phyloP scores from a whole-genome alignment of 2,797 vertebrate species.

The Intellagama lesueurii region DNA sequence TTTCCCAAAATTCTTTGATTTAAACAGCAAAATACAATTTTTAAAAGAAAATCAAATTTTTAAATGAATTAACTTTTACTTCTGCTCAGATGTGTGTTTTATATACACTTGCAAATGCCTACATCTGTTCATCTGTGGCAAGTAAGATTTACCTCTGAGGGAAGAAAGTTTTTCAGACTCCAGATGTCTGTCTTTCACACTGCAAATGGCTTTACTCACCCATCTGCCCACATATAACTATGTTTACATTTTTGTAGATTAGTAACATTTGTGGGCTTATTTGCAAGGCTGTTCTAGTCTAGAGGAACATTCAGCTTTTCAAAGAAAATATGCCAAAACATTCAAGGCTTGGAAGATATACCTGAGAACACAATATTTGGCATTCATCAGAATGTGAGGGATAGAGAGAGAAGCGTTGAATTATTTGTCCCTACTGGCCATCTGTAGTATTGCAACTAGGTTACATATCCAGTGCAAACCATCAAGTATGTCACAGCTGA shows the following conservation, averaged over 20 bases:
- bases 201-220: background rate
- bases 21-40: background rate
- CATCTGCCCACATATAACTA: background rate
- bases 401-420: background rate
- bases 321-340: background rate
- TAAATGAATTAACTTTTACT: background rate
- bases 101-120: background rate
- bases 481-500: constrained; percentile 38
- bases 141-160: background rate
- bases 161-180: background rate
- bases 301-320: background rate
- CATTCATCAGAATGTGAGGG: no score
- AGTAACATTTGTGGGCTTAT: background rate
- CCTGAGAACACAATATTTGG: constrained; percentile 3
- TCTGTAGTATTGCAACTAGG: background rate
- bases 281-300: background rate
- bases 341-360: background rate
- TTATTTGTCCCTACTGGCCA: background rate
- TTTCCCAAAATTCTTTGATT: background rate
- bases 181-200: background rate
- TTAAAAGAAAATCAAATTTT: background rate
- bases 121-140: background rate
- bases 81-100: background rate
- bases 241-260: background rate
- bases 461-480: constrained; percentile 17